These are phyloP conservation scores for Anolis apletophallus DNA, from an alignment of 2,797 vertebrate genomes.

Conservation along the genomic window DNA sequence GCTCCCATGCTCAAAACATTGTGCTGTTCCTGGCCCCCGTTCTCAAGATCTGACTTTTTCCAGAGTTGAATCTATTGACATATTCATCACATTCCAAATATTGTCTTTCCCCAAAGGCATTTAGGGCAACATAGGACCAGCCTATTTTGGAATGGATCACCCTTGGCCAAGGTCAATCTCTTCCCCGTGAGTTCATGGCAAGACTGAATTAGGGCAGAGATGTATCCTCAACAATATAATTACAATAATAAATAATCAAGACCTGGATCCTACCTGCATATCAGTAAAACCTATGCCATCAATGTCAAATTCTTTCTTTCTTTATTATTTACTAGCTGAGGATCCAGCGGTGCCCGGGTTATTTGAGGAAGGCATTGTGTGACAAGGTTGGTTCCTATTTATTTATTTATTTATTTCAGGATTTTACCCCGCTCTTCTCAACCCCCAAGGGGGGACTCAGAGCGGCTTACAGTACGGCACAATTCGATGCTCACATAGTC, in stretches of 20 bases:
- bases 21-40: neutral
- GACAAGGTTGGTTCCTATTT: too few relatives aligned
- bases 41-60: too few relatives aligned
- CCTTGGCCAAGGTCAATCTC: neutral
- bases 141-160: neutral
- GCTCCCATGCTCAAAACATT: conserved; percentile 18
- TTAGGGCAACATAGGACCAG: neutral
- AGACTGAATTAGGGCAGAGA: conserved; percentile 47
- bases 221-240: conserved; percentile 45
- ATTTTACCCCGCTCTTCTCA: too few relatives aligned
- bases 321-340: too few relatives aligned
- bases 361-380: too few relatives aligned
- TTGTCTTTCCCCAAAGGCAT: neutral
- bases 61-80: neutral
- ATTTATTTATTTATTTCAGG: too few relatives aligned
- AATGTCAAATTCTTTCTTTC: neutral
- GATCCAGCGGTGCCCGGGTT: too few relatives aligned
- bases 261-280: neutral
- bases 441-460: too few relatives aligned
- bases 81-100: neutral
- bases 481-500: too few relatives aligned
- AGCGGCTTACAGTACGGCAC: too few relatives aligned
- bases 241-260: neutral
- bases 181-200: neutral
- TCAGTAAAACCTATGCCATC: neutral